These are phyloP conservation scores for Ectemnius lituratus DNA, from an alignment of 2,888 invertebrate genomes.

Conservation along the genomic window DNA sequence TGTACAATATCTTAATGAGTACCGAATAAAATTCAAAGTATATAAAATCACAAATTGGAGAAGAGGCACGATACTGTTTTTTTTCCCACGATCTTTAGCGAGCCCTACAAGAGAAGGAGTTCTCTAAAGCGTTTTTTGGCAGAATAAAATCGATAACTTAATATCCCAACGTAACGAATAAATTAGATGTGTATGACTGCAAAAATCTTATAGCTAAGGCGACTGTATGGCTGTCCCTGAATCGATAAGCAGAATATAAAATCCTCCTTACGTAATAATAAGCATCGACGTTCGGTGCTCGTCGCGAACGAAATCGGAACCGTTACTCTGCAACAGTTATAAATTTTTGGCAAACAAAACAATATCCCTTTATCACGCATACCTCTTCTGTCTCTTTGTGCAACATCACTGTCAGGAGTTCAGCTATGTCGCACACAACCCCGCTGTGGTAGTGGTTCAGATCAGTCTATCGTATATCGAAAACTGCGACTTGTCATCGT, in stretches of 20 bases:
- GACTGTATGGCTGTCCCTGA: slow-evolving; percentile 27
- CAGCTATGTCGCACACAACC: slow-evolving; percentile 27
- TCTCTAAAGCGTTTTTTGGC: slow-evolving; percentile 16
- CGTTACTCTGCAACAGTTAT: slow-evolving; percentile 32
- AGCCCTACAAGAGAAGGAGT: not conserved
- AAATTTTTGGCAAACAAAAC: slow-evolving; percentile 46
- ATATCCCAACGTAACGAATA: slow-evolving; percentile 23
- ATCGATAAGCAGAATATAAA: slow-evolving; percentile 30
- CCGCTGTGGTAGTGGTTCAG: slow-evolving; percentile 14
- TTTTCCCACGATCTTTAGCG: slow-evolving; percentile 13
- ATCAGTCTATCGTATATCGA: slow-evolving; percentile 47
- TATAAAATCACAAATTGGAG: slow-evolving; percentile 39
- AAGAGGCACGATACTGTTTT: slow-evolving; percentile 35
- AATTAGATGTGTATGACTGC: slow-evolving; percentile 30
- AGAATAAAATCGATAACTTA: slow-evolving; percentile 35
- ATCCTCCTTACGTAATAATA: slow-evolving; percentile 18
- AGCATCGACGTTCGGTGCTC: slow-evolving; percentile 15
- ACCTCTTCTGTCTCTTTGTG: slow-evolving; percentile 15
- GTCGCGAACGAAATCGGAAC: slow-evolving; percentile 23
- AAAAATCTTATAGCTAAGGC: slow-evolving; percentile 37
- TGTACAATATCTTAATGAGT: slow-evolving; percentile 37
- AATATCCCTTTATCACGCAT: slow-evolving; percentile 25
- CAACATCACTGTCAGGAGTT: slow-evolving; percentile 56
- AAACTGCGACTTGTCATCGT: slow-evolving; percentile 30
- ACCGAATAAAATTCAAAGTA: slow-evolving; percentile 35